Base-by-base conservation (phyloP, 1,140 invertebrate genomes). In the Homarus americanus region DNA sequence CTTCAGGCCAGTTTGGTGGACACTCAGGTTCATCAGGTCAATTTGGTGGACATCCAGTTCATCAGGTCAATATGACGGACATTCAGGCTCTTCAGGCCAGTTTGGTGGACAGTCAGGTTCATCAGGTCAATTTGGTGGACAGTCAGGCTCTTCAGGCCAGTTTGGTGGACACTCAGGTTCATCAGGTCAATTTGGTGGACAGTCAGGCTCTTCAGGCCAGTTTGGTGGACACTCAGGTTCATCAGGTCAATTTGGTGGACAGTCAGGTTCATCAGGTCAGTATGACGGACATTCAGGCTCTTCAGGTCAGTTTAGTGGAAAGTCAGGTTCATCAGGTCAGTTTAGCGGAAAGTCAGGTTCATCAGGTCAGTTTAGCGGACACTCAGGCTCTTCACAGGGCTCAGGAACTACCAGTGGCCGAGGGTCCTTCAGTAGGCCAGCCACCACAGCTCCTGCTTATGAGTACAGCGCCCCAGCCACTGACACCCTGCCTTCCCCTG, bases 381-480 rank as follows among this genome's bases (percentile, higher is more conserved):
- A 58, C 53, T 58, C 53, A 20, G 17, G 20, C 12, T 4, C 63
- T 9, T 69, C n/a, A 69, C 63, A 69, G 24, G 63, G n/a, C 1
- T 32, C 28, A 32, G 10, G 40, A 78, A 12, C 9, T 4, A 24
- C 12, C 53, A 58, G 53, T 24, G 53, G 53, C 53, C 53, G 24
- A 15, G 20, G 53, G 24, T 24, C 53, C 15, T n/a, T n/a, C n/a
- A n/a, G n/a, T n/a, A n/a, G n/a, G n/a, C 53, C 75, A 5, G 20
- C 24, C 12, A n/a, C 41, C 12, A 87, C 85, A 24, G 38, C 75
- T 9, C 72, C 75, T 78, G 85, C 69, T 40, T 87, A 87, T 40
- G 34, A 58, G n/a, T 78, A 87, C 49, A 87, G 32, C 38, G 85
- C 85, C 15, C 85, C 73, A 2, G 41, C 75, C 4, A 76, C 85